phyloP scores from a whole-genome alignment of 2,113 vertebrate genomes.

The Camelus bactrianus region DNA sequence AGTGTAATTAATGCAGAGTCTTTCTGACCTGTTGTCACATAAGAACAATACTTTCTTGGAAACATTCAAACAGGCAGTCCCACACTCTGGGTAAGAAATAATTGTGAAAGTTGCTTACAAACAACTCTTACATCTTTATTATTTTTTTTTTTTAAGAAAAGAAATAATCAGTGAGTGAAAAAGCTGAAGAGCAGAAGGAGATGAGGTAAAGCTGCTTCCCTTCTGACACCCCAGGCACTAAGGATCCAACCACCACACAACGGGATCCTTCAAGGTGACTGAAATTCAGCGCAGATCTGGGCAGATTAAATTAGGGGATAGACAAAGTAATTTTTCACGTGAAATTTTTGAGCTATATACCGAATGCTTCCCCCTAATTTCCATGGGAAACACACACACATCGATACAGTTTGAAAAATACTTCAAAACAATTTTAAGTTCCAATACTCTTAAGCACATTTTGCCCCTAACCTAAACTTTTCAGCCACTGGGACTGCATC shows the following conservation, averaged over 20 bases:
- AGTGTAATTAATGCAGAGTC: constrained; percentile 98
- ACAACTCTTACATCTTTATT: constrained; percentile 83
- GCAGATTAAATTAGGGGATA: background rate
- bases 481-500: background rate
- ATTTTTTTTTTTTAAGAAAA: constrained; percentile 69
- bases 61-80: constrained; percentile 91
- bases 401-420: background rate
- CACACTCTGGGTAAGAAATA: constrained; percentile 82
- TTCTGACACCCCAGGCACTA: constrained; percentile 39
- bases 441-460: background rate
- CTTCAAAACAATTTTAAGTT: constrained; percentile 12
- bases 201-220: constrained; percentile 30
- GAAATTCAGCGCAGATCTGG: constrained; percentile 72
- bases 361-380: background rate
- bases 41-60: constrained; percentile 94
- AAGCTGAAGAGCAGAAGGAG: constrained; percentile 27
- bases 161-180: constrained; percentile 64
- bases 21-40: constrained; percentile 96
- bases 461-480: background rate
- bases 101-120: constrained; percentile 87
- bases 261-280: constrained; percentile 83
- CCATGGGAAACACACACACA: background rate
- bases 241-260: constrained; percentile 58
- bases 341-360: background rate
- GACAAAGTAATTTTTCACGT: background rate